A percentile compares a stretch with the other conserved stretches of the same genome.
phyloP scores from a whole-genome alignment of 2,113 vertebrate genomes.

The Craseonycteris thonglongyai region DNA sequence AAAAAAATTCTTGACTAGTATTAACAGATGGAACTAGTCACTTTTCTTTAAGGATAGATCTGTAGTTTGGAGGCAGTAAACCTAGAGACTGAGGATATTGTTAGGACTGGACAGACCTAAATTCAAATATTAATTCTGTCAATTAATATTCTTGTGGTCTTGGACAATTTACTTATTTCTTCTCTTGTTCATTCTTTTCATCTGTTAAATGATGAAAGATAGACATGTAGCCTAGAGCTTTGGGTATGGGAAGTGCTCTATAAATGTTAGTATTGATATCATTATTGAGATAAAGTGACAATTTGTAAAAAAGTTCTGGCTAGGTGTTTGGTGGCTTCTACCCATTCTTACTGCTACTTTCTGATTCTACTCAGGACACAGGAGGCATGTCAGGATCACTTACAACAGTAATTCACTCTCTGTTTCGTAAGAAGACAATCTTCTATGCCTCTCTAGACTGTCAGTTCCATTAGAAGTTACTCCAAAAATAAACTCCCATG shows the following conservation, averaged over 20 bases:
- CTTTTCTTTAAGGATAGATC: neutral
- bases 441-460: neutral
- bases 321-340: neutral
- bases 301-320: neutral
- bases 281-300: neutral
- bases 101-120: neutral
- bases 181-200: neutral
- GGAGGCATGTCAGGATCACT: neutral
- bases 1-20: neutral
- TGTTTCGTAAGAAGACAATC: neutral
- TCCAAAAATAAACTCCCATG: neutral
- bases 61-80: neutral
- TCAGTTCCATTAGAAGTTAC: neutral
- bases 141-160: neutral
- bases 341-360: neutral
- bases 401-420: neutral
- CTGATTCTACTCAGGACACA: neutral
- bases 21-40: neutral
- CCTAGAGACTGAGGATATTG: neutral
- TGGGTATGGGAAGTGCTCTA: neutral
- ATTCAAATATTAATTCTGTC: neutral
- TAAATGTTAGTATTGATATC: neutral
- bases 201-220: neutral
- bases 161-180: neutral
- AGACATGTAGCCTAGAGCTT: neutral